A percentile compares a stretch with the other conserved stretches of the same genome.
phyloP scores from a whole-genome alignment of 37 sponge, comb jelly and placozoan species.

The Eunapius fragilis region DNA sequence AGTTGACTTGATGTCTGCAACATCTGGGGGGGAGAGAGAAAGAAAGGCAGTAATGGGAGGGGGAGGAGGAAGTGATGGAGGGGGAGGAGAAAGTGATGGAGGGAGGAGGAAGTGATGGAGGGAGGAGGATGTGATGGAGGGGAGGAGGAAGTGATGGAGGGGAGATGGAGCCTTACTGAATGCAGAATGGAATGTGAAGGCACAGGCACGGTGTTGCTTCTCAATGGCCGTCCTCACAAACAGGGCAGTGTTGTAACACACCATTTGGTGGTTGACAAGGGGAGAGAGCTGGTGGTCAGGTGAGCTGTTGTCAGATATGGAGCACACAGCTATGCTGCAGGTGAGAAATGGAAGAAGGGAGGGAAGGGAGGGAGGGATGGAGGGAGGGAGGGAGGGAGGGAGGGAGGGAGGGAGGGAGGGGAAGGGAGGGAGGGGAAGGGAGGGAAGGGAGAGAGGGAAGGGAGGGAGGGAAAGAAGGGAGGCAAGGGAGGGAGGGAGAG shows the following conservation, averaged over 20 bases:
- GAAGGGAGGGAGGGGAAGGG: background rate
- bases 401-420: background rate
- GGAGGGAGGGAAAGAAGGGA: background rate
- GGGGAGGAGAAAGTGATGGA: background rate
- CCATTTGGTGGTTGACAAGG: too few relatives aligned
- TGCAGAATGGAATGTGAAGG: too few relatives aligned
- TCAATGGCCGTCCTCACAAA: too few relatives aligned
- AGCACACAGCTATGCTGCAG: background rate
- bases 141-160: slow-evolving; percentile 2
- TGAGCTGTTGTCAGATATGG: background rate
- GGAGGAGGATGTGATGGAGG: background rate
- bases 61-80: background rate
- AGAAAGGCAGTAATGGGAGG: background rate
- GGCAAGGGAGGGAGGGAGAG: background rate
- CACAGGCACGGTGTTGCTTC: too few relatives aligned
- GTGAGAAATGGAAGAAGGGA: background rate
- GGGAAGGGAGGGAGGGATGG: background rate
- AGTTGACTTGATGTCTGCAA: too few relatives aligned
- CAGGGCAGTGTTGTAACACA: too few relatives aligned
- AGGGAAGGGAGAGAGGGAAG: background rate
- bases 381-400: background rate
- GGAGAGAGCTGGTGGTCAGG: too few relatives aligned
- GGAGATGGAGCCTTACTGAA: too few relatives aligned
- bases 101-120: background rate
- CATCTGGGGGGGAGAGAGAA: background rate